Conservation (phyloP, 2,113 vertebrate species). For the Puntigrus tetrazona region DNA sequence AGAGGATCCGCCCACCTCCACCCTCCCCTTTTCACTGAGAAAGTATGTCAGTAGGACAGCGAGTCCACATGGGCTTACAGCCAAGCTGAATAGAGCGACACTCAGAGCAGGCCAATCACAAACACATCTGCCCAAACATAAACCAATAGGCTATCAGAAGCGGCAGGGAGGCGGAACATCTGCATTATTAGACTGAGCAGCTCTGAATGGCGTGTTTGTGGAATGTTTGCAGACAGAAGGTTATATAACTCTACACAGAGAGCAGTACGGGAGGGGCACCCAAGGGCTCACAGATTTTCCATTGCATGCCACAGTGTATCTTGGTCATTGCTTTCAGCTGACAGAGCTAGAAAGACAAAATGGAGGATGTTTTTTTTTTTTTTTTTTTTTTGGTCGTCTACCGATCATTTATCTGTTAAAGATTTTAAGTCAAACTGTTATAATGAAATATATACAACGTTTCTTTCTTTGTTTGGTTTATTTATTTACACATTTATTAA, state of each 20-base stretch:
- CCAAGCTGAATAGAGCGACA: conserved; percentile 60
- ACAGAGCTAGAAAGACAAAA: conserved; percentile 59
- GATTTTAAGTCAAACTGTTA: neutral
- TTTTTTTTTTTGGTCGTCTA: no score
- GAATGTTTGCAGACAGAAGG: conserved; percentile 77
- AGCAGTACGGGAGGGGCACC: conserved; percentile 59
- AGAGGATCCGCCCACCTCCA: conserved; percentile 46
- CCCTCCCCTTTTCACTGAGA: conserved; percentile 69
- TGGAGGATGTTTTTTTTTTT: conserved; percentile 46
- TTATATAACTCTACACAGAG: conserved; percentile 77
- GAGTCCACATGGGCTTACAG: conserved; percentile 73
- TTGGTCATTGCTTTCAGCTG: conserved; percentile 68
- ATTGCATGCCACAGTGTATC: conserved; percentile 73
- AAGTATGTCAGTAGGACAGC: conserved; percentile 85
- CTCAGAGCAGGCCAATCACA: conserved; percentile 59
- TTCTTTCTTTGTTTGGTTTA: no score
- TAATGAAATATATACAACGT: no score
- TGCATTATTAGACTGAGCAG: conserved; percentile 72
- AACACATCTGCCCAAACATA: neutral
- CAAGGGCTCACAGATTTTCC: conserved; percentile 68
- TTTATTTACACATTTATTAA: no score
- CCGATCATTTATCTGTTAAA: neutral
- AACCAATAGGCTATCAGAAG: conserved; percentile 63
- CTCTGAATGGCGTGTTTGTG: conserved; percentile 72
- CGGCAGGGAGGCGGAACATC: conserved; percentile 53